Percentiles rank a stretch among this genome's conserved stretches.
Evolutionary conservation across 2,888 invertebrate species (phyloP).

Genomic region (Clistopyga incitator): DNA sequence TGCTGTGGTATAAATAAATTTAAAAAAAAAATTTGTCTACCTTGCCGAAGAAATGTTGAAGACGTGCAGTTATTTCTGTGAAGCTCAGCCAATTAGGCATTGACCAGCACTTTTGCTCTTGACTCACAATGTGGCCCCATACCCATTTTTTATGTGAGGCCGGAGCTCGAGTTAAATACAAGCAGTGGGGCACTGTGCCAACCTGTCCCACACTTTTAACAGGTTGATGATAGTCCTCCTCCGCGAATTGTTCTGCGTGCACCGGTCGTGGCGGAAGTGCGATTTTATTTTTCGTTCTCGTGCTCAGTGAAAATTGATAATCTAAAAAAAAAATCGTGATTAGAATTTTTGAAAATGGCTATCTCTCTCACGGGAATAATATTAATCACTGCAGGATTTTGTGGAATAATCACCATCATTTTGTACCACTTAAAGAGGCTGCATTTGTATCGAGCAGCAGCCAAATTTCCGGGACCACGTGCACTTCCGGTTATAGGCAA

Average conservation of each 20-base stretch:
- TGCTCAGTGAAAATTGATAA: not conserved
- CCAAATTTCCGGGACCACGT: conserved; percentile 71
- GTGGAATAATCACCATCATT: conserved; percentile 57
- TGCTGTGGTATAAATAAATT: too few species aligned
- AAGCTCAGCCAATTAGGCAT: not conserved
- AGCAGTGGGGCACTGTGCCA: conserved; percentile 31
- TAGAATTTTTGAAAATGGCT: too few species aligned
- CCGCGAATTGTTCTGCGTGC: not conserved
- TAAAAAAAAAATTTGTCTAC: too few species aligned
- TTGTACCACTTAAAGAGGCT: conserved; percentile 62
- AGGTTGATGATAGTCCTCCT: conserved; percentile 29
- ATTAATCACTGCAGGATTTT: conserved; percentile 45
- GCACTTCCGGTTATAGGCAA: conserved; percentile 73
- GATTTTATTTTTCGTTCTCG: not conserved
- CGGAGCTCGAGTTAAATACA: conserved; percentile 33
- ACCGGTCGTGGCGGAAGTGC: conserved; percentile 2
- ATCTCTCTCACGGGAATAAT: conserved; percentile 43
- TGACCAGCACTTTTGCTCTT: not conserved
- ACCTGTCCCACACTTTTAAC: conserved; percentile 16
- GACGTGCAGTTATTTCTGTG: not conserved
- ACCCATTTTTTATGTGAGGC: conserved; percentile 21
- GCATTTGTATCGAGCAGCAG: conserved; percentile 66
- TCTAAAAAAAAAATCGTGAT: too few species aligned
- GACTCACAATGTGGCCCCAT: not conserved
- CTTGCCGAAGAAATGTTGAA: too few species aligned